Conservation (phyloP, 1,140 invertebrate species). For the Cydia strobilella region DNA sequence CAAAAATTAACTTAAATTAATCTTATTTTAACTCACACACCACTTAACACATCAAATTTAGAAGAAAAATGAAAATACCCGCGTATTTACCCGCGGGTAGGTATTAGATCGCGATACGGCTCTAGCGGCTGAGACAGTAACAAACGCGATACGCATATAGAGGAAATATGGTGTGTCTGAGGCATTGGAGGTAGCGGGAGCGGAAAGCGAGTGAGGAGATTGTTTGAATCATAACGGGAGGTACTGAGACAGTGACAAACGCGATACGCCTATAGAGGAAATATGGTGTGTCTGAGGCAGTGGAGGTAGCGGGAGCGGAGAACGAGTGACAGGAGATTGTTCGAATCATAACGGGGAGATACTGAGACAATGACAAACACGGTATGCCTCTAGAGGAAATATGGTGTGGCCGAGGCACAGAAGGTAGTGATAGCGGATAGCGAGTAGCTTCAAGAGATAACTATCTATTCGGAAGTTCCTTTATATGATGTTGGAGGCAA, state of each 20-base stretch:
- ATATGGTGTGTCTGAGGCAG: neutral
- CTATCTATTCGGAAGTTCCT: too few species aligned
- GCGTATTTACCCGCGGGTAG: too few species aligned
- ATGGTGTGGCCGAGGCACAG: neutral
- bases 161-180: neutral
- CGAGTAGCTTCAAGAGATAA: neutral
- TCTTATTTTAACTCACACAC: too few species aligned
- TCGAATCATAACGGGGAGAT: slow-evolving; percentile 34
- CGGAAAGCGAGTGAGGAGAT: neutral
- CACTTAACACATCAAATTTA: too few species aligned
- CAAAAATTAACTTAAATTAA: too few species aligned
- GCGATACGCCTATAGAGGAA: slow-evolving; percentile 20
- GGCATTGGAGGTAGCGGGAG: neutral
- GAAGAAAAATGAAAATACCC: too few species aligned
- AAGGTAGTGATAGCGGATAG: neutral
- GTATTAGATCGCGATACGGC: too few species aligned
- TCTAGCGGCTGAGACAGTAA: slow-evolving; percentile 31
- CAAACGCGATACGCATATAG: slow-evolving; percentile 24
- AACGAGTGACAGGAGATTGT: slow-evolving; percentile 17
- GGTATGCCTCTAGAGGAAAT: slow-evolving; percentile 25
- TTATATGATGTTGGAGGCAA: too few species aligned
- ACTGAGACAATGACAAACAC: slow-evolving; percentile 31
- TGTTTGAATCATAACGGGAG: too few species aligned
- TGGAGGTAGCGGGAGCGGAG: neutral
- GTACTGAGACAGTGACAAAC: neutral